Percentiles rank a stretch among this genome's conserved stretches.
Conservation (phyloP, 2,113 vertebrate species). For the Parotia lawesii region DNA sequence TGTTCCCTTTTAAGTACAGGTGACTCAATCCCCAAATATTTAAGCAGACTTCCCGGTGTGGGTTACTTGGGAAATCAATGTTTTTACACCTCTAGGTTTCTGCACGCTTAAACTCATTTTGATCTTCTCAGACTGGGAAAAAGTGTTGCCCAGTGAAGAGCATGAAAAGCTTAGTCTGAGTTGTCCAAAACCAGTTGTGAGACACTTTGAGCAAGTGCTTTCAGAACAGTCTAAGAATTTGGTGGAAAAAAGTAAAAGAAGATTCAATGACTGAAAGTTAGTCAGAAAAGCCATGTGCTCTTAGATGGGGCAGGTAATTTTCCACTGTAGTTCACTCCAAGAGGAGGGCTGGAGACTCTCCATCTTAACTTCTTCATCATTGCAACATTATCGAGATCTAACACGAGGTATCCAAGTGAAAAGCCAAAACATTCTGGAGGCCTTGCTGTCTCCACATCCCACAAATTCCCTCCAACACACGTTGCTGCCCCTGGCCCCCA, state of each 20-base stretch:
- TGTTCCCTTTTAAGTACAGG: not conserved
- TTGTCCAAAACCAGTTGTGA: not conserved
- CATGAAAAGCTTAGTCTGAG: not conserved
- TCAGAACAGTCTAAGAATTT: not conserved
- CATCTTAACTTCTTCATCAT: not conserved
- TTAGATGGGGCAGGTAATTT: not conserved
- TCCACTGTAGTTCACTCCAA: not conserved
- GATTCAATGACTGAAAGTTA: not conserved
- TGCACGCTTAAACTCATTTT: not conserved
- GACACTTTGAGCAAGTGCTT: not conserved
- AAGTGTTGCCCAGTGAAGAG: not conserved
- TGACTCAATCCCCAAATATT: not conserved
- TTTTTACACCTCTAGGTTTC: not conserved
- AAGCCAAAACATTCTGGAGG: not conserved
- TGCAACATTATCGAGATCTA: not conserved
- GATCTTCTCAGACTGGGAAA: not conserved
- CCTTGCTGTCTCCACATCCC: not conserved
- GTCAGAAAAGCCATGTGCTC: not conserved
- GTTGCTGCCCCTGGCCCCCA: fast-evolving
- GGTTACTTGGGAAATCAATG: not conserved
- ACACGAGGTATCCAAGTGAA: fast-evolving
- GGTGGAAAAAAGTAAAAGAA: not conserved
- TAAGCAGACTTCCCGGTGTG: not conserved
- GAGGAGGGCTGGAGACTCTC: not conserved
- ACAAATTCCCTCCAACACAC: fast-evolving